Evolutionary conservation across 2,113 vertebrate genomes (phyloP).

Genomic region (Colaptes auratus): DNA sequence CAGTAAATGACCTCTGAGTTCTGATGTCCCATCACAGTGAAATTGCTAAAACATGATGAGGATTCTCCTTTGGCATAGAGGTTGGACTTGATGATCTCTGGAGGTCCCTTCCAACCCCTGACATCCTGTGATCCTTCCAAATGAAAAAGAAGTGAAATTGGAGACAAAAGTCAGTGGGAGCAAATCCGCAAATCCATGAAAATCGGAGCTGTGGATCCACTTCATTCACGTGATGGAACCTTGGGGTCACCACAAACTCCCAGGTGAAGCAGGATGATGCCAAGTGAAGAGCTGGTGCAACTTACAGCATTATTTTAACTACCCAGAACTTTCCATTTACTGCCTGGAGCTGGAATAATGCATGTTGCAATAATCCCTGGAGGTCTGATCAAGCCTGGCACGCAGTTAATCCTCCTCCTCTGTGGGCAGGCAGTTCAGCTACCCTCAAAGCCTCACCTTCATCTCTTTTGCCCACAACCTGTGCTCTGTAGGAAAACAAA

Average conservation of each 20-base stretch:
- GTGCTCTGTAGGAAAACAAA: background rate
- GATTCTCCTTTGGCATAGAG: too few relatives aligned
- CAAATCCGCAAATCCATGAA: background rate
- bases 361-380: background rate
- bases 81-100: too few relatives aligned
- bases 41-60: background rate
- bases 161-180: background rate
- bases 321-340: background rate
- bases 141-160: background rate
- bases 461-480: background rate
- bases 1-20: background rate
- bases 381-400: background rate
- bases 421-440: accelerated
- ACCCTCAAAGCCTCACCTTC: background rate
- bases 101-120: too few relatives aligned
- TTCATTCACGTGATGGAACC: background rate
- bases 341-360: background rate
- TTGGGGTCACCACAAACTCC: background rate
- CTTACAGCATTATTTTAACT: background rate
- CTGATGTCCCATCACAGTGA: background rate
- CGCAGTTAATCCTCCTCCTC: background rate
- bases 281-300: background rate
- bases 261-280: background rate
- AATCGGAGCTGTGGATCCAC: background rate
- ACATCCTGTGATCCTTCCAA: background rate